Evolutionary conservation across 2,113 vertebrate genomes (phyloP).

Genomic region (Rhinichthys klamathensis): DNA sequence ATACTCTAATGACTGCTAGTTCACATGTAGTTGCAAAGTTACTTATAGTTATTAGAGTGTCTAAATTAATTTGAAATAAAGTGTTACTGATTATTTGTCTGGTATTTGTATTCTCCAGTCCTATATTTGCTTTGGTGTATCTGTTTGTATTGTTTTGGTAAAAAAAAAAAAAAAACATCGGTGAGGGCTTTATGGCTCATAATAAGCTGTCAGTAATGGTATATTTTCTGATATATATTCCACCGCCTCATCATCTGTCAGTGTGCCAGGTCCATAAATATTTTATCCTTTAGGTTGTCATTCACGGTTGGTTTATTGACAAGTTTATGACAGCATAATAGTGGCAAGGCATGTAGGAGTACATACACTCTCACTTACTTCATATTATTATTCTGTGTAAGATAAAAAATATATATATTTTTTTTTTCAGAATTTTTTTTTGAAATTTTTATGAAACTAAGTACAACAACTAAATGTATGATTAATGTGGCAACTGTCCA

Average conservation of each 20-base stretch:
- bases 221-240: conserved; percentile 21
- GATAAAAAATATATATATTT: background rate
- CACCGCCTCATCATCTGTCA: conserved; percentile 14
- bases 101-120: too few species aligned
- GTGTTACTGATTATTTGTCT: too few species aligned
- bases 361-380: background rate
- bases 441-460: too few species aligned
- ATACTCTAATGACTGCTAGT: too few species aligned
- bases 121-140: too few species aligned
- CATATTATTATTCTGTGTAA: background rate
- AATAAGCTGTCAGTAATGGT: conserved; percentile 8
- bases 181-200: background rate
- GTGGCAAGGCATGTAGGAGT: background rate
- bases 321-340: background rate
- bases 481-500: background rate
- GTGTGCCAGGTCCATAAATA: conserved; percentile 6
- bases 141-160: too few species aligned
- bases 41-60: too few species aligned
- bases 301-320: conserved; percentile 4
- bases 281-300: conserved; percentile 1
- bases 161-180: too few species aligned
- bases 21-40: too few species aligned
- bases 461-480: too few species aligned
- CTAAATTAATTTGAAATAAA: too few species aligned
- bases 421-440: too few species aligned